Percentiles rank a stretch among this genome's conserved stretches.
phyloP scores from a whole-genome alignment of 1,140 invertebrate species.

The Cyphomyrmex costatus region DNA sequence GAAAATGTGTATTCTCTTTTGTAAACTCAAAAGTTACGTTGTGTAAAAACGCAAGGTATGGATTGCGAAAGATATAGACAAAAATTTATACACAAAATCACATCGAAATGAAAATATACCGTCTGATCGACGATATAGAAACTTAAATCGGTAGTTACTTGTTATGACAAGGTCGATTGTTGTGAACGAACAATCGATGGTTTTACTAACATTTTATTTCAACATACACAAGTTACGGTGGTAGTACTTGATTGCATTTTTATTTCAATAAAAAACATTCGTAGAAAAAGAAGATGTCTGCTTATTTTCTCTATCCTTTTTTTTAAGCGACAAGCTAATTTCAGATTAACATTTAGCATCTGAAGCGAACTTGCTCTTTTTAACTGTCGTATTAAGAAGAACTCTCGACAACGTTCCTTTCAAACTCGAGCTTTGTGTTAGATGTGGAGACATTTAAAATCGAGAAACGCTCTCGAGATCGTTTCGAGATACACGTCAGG shows the following conservation, averaged over 20 bases:
- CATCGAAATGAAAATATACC: neutral
- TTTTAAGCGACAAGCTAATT: neutral
- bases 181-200: neutral
- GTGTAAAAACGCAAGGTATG: neutral
- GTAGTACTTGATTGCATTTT: neutral
- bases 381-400: conserved; percentile 4
- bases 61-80: neutral
- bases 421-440: neutral
- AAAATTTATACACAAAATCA: neutral
- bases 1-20: neutral
- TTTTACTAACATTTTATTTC: conserved; percentile 43
- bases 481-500: neutral
- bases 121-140: neutral
- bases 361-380: neutral
- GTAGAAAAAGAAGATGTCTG: neutral
- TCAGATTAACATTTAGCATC: conserved; percentile 3
- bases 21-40: neutral
- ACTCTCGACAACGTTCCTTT: neutral
- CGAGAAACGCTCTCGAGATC: neutral
- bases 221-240: neutral
- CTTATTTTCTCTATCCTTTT: neutral
- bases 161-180: neutral
- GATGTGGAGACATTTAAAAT: neutral
- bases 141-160: neutral
- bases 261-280: neutral